Percentiles rank a stretch among this genome's conserved stretches.
These are phyloP conservation scores for Paelopatides confundens DNA, from an alignment of 53 echinoderm and acorn worm species.

Conservation along the genomic window DNA sequence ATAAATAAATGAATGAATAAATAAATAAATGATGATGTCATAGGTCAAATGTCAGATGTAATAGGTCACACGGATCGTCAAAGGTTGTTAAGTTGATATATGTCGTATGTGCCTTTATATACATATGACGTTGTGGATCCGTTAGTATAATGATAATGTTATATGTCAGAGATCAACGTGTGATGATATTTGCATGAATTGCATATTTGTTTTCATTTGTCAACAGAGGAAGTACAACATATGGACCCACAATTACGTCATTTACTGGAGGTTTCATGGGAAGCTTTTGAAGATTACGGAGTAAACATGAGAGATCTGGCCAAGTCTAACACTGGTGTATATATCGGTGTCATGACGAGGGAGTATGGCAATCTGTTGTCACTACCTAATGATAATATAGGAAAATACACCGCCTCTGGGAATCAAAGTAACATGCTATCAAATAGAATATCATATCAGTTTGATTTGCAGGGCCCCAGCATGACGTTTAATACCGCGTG, in stretches of 20 bases:
- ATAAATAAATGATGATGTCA: too few relatives aligned
- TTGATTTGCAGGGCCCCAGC: conserved; percentile 58
- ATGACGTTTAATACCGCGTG: conserved; percentile 46
- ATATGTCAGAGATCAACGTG: too few relatives aligned
- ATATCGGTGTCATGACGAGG: conserved; percentile 23
- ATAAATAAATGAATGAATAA: too few relatives aligned
- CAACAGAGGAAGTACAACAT: conserved; percentile 46
- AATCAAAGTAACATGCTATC: conserved; percentile 48
- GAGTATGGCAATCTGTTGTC: conserved; percentile 22
- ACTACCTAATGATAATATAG: neutral
- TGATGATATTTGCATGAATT: too few relatives aligned
- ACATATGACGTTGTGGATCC: too few relatives aligned
- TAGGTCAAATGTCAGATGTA: too few relatives aligned
- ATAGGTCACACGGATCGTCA: too few relatives aligned
- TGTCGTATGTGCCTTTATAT: too few relatives aligned
- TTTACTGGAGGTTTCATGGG: conserved; percentile 46
- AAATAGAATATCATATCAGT: conserved; percentile 62
- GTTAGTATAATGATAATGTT: too few relatives aligned
- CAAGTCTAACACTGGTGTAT: conserved; percentile 45
- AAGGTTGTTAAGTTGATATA: too few relatives aligned
- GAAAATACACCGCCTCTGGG: conserved; percentile 43
- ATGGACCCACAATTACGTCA: conserved; percentile 51
- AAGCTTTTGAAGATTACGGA: conserved; percentile 47
- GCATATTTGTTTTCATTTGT: neutral
- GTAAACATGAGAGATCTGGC: neutral